Evolutionary conservation across 2,113 vertebrate genomes (phyloP).

Genomic region (Sialia sialis): DNA sequence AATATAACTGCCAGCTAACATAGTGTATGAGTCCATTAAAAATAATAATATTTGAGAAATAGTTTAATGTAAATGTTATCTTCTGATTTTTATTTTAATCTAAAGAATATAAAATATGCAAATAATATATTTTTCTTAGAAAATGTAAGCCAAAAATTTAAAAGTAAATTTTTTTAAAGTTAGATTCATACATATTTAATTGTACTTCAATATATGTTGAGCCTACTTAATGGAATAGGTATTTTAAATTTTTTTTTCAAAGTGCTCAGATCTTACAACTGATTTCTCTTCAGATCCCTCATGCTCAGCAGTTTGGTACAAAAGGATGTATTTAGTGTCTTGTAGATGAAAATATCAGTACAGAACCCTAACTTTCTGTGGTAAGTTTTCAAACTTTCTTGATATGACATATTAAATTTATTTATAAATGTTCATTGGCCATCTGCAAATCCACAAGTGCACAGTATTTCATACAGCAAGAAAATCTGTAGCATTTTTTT

Average conservation of each 20-base stretch:
- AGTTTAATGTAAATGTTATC: background rate
- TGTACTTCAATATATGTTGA: background rate
- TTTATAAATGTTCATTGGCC: background rate
- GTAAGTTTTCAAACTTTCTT: background rate
- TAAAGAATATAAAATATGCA: background rate
- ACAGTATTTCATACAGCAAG: background rate
- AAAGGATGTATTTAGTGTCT: background rate
- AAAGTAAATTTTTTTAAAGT: background rate
- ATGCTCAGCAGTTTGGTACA: background rate
- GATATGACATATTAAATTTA: background rate
- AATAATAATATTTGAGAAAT: background rate
- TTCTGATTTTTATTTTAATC: background rate
- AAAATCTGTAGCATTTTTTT: background rate
- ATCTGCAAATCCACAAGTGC: background rate
- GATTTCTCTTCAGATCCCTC: background rate
- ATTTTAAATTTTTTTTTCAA: background rate
- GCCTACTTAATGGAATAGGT: background rate
- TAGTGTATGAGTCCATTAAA: background rate
- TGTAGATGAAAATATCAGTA: background rate
- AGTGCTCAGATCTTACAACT: background rate
- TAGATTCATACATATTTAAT: conserved; percentile 3
- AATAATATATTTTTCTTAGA: background rate
- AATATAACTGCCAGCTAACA: background rate
- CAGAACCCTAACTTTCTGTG: background rate
- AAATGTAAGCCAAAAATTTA: background rate